Conservation (phyloP, 2,113 vertebrate species). For the Opisthocomus hoazin region DNA sequence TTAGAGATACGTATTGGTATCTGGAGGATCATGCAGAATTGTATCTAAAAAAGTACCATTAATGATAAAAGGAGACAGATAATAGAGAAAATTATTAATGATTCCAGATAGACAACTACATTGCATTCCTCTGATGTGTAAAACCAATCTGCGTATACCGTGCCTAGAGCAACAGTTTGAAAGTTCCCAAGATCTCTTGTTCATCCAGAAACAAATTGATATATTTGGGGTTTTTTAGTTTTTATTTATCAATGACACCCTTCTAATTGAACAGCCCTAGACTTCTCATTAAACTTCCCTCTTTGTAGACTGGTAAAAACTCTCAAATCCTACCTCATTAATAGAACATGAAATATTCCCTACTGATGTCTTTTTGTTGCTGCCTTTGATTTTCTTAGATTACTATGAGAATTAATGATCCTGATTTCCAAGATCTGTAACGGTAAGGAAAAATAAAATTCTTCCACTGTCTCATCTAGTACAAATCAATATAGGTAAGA, state of each 20-base stretch:
- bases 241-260: neutral
- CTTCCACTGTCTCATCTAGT: neutral
- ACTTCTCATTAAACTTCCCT: neutral
- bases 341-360: neutral
- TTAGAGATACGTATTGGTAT: neutral
- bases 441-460: neutral
- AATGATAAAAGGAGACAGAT: neutral
- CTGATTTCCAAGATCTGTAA: neutral
- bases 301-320: neutral
- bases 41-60: neutral
- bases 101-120: neutral
- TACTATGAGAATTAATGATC: neutral
- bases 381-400: neutral
- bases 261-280: neutral
- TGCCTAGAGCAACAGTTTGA: neutral
- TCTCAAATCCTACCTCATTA: neutral
- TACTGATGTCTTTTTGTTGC: neutral
- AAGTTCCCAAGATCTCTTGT: neutral
- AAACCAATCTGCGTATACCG: neutral
- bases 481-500: neutral
- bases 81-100: neutral
- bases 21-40: neutral
- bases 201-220: neutral
- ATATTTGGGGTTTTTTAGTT: fast-evolving
- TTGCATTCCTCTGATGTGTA: neutral